These are phyloP conservation scores for Agelastica alni DNA, from an alignment of 2,888 invertebrate genomes.

Conservation along the genomic window DNA sequence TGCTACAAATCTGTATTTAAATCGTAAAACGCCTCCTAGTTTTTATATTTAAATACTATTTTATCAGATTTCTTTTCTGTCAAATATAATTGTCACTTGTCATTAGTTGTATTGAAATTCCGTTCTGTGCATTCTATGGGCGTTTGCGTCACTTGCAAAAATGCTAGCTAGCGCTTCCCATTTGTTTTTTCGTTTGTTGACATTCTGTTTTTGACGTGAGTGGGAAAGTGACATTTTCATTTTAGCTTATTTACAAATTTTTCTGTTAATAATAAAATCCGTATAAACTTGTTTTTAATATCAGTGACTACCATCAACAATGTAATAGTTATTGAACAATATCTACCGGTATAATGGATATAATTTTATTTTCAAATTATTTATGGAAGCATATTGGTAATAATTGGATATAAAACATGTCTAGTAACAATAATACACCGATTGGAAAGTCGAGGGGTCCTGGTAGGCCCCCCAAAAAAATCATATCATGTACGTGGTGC, in stretches of 20 bases:
- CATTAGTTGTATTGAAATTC: background rate
- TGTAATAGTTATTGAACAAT: conserved; percentile 2
- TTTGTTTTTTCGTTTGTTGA: conserved; percentile 37
- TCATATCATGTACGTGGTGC: conserved; percentile 79
- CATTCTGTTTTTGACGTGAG: conserved; percentile 33
- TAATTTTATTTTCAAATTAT: conserved; percentile 12
- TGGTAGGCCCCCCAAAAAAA: conserved; percentile 81
- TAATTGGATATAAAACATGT: conserved; percentile 40
- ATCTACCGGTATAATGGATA: conserved; percentile 20
- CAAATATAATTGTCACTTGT: background rate
- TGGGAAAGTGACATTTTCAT: conserved; percentile 27
- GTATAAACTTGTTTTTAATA: background rate
- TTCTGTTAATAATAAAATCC: conserved; percentile 11
- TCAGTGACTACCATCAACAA: background rate
- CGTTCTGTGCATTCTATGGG: conserved; percentile 8
- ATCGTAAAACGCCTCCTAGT: too few species aligned
- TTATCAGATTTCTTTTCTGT: too few species aligned
- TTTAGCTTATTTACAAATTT: conserved; percentile 23
- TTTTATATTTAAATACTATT: too few species aligned
- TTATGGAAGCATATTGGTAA: conserved; percentile 17
- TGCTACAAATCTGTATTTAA: too few species aligned
- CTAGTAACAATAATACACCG: conserved; percentile 44
- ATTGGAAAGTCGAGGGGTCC: conserved; percentile 66
- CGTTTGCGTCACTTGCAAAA: conserved; percentile 24
- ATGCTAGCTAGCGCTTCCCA: conserved; percentile 20